Base-by-base conservation (phyloP, 2,113 vertebrate species). In the Paramisgurnus dabryanus region DNA sequence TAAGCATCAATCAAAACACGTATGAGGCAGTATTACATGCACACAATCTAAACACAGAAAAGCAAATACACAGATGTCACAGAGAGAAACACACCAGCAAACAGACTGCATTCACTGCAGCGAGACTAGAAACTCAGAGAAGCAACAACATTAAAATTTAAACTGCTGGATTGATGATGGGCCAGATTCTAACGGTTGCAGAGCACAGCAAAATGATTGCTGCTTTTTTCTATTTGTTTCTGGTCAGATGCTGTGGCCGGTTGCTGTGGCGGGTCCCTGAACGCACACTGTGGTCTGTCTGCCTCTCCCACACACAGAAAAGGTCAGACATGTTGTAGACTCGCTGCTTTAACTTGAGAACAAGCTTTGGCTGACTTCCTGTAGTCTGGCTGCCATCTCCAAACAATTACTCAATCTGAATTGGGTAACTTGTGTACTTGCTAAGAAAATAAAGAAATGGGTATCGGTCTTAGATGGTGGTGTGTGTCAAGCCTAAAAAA, bases 91-190 rank as follows among this genome's bases (percentile, higher is more conserved):
- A 75, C 17, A 70, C 34, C 66, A 65, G 77, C 67, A 78, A 45
- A 67, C 64, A 4, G 41, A 81, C 71, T 67, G 63, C 47, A 7
- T 74, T 53, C 77, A 41, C 61, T 72, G 76, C 66, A 65, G 78
- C 47, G 22, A 67, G 80, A 65, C 66, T 70, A 67, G 82, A 79
- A 79, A 68, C 67, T n/a, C 65, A 58, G 79, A 80, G 82, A 85
- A 60, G 76, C 68, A 69, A 81, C 76, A 73, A 80, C 78, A 84
- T 88, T 86, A 88, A 88, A 84, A 75, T 87, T 87, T 87, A 88
- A 88, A 85, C 78, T 84, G 74, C 76, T 76, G 78, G 85, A 86
- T 81, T 85, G 85, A 86, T 82, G 82, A 85, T 79, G 82, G 85
- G 84, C 82, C 76, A 55, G 83, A 80, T 80, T 87, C 83, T 81